Percentiles rank a stretch among this genome's conserved stretches.
Evolutionary conservation across 2,888 invertebrate species (phyloP).

Genomic region (Malthinus seriepunctatus): DNA sequence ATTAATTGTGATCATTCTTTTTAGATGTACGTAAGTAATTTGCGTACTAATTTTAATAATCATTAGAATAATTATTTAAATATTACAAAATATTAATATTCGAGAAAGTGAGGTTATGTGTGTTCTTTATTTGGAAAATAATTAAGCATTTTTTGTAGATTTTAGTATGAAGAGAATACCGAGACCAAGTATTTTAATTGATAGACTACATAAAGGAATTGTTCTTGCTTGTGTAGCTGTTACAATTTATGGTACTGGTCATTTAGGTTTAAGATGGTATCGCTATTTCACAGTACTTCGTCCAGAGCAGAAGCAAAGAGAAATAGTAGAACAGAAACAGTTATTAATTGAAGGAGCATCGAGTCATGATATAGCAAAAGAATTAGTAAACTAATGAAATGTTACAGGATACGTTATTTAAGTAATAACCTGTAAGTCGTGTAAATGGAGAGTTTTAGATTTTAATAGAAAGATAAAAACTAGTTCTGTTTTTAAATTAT

Average conservation of each 20-base stretch:
- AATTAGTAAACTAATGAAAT: constrained; percentile 30
- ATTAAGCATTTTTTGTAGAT: not conserved
- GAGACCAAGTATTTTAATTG: constrained; percentile 49
- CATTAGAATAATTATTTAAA: too few species aligned
- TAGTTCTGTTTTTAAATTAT: too few species aligned
- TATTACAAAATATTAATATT: too few species aligned
- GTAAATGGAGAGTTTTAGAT: too few species aligned
- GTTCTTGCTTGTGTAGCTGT: constrained; percentile 61
- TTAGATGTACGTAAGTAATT: too few species aligned
- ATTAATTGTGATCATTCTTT: too few species aligned
- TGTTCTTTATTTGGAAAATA: not conserved
- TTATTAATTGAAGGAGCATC: constrained; percentile 56
- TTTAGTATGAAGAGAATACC: constrained; percentile 50
- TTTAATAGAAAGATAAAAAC: too few species aligned
- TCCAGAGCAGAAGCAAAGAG: constrained; percentile 51
- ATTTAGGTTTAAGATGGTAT: constrained; percentile 56
- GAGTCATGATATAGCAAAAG: constrained; percentile 49
- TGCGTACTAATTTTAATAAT: too few species aligned
- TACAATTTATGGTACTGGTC: constrained; percentile 57
- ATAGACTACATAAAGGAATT: constrained; percentile 60
- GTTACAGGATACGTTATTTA: constrained; percentile 5
- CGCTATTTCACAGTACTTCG: constrained; percentile 57
- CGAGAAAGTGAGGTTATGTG: not conserved
- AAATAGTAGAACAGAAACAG: constrained; percentile 52
- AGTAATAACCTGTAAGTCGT: not conserved